Base-by-base conservation (phyloP, 2,113 vertebrate species). In the Falcunculus frontatus region DNA sequence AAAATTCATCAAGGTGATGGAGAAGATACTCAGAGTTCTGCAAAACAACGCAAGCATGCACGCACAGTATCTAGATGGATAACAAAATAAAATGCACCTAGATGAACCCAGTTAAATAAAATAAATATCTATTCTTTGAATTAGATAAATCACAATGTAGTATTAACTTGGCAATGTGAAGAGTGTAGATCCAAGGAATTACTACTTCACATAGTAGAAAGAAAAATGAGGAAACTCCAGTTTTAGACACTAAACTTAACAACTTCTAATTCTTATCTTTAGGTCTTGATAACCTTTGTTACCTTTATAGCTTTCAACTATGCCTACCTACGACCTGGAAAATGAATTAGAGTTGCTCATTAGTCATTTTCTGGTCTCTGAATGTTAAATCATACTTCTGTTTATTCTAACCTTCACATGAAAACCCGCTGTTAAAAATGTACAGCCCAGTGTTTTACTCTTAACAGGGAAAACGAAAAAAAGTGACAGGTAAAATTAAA, bases 401-500 rank as follows among this genome's bases (percentile, higher is more conserved):
- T 94, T 97, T 98, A 96, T 96, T 90, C 80, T 91, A 95, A 70
- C 72, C 62, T 91, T 93, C 52, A 92, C 84, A 86, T 87, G 82
- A 96, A 96, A 97, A 77, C 50, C 90, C 20, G 67, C 37, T 11
- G 18, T 67, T 96, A 93, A 88, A 97, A 97, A 95, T 20, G 63
- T 79, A 84, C 77, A 91, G 93, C 70, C 69, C 94, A 55, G 37
- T 76, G 89, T 91, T 94, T 96, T 83, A 88, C 44, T 90, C 92
- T 60, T 93, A 97, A 94, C 92, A 57, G 92, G 77, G 79, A 84
- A 95, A 96, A 92, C 0, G 75, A 97, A 96, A 95, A 73, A 92
- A 96, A 90, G 73, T 90, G 95, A 91, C 74, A 96, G 94, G 76
- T 84, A 90, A 95, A 93, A 97, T 90, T 84, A 96, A 97, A 95